Percentiles rank a stretch among this genome's conserved stretches.
Conservation (phyloP, 2,888 invertebrate species). For the Oxycera nigricornis region DNA sequence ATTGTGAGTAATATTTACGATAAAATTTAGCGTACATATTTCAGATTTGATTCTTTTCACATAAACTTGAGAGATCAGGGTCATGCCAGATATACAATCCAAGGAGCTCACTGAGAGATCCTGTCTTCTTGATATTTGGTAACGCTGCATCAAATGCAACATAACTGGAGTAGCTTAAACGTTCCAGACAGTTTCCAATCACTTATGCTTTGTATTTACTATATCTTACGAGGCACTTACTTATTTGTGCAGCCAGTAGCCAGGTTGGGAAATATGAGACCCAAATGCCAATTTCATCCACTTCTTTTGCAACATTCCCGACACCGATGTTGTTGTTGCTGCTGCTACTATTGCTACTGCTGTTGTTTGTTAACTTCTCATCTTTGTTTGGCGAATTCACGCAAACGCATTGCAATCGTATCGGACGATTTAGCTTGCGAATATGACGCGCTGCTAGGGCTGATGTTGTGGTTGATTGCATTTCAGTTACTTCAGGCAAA, state of each 20-base stretch:
- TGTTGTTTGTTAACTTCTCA: slow-evolving; percentile 2
- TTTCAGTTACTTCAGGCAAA: background rate
- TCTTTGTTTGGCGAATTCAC: slow-evolving; percentile 6
- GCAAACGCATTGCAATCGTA: background rate
- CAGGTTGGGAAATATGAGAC: slow-evolving; percentile 22
- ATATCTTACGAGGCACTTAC: background rate
- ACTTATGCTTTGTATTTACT: background rate
- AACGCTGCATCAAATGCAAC: background rate
- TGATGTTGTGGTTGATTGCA: slow-evolving; percentile 22
- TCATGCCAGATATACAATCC: too few species aligned
- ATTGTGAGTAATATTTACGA: too few species aligned
- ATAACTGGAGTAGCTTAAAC: background rate
- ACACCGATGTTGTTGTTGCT: background rate
- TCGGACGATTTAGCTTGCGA: background rate
- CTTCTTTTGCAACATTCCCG: background rate
- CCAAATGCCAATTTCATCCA: background rate
- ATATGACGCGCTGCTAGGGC: background rate
- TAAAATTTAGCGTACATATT: too few species aligned
- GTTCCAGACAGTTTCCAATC: background rate
- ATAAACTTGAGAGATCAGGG: too few species aligned
- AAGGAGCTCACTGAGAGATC: background rate
- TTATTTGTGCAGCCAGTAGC: background rate
- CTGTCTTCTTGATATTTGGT: too few species aligned
- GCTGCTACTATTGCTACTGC: background rate
- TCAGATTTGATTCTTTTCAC: too few species aligned